A percentile compares a stretch with the other conserved stretches of the same genome.
Evolutionary conservation across 2,888 invertebrate species (phyloP).

Genomic region (Caenorhabditis sp.): DNA sequence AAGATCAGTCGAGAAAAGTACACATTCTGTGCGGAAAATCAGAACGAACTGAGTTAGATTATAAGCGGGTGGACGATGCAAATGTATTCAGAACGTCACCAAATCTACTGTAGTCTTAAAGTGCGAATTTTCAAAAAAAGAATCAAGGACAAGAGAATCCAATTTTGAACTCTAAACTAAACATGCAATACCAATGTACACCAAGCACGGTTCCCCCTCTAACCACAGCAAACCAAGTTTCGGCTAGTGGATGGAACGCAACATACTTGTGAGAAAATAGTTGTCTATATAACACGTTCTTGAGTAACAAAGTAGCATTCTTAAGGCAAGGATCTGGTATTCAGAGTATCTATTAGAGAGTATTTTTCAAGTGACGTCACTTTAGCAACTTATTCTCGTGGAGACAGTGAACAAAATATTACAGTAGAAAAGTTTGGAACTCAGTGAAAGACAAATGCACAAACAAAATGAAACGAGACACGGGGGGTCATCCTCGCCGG

Average conservation of each 20-base stretch:
- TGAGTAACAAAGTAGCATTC: constrained; percentile 7
- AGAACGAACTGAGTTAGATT: too few species aligned
- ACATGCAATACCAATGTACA: not conserved
- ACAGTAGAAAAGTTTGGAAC: not conserved
- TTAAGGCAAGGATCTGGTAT: constrained; percentile 19
- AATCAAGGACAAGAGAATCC: too few species aligned
- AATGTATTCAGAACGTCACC: too few species aligned
- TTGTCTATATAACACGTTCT: constrained; percentile 23
- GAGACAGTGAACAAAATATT: not conserved
- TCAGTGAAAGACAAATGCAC: not conserved
- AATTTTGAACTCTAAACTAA: too few species aligned
- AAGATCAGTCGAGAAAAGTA: too few species aligned
- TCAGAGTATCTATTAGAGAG: not conserved
- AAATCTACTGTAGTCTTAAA: too few species aligned
- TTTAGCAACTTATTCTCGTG: not conserved
- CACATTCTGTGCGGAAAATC: too few species aligned
- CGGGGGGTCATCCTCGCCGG: not conserved
- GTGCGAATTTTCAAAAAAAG: too few species aligned
- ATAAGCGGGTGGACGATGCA: too few species aligned
- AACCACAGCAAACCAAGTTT: not conserved
- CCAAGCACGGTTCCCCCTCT: not conserved
- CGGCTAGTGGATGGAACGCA: constrained; percentile 1
- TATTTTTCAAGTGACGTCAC: constrained; percentile 5
- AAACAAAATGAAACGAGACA: not conserved
- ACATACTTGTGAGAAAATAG: constrained; percentile 20